These are phyloP conservation scores for Paedocypris micromegethes DNA, from an alignment of 2,797 vertebrate species.

Conservation along the genomic window DNA sequence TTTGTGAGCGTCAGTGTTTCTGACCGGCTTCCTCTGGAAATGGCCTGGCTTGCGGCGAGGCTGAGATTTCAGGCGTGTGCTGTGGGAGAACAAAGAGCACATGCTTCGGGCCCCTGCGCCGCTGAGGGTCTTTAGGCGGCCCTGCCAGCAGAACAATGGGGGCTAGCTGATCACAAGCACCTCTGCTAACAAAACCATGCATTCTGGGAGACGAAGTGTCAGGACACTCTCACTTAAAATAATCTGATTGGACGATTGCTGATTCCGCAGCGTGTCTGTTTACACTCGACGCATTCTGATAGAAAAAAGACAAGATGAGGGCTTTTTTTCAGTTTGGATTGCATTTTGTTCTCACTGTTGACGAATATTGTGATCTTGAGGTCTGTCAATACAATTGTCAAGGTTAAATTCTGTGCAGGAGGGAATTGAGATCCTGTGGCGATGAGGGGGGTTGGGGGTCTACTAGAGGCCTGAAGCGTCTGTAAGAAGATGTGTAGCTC, in stretches of 20 bases:
- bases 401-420: conserved; percentile 14
- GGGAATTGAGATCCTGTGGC: conserved; percentile 25
- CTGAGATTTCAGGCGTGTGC: conserved; percentile 48
- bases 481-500: conserved; percentile 21
- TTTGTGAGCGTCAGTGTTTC: not conserved
- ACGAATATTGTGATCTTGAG: too few species aligned
- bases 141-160: conserved; percentile 64
- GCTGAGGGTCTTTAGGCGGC: conserved; percentile 55
- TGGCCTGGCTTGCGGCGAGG: conserved; percentile 39
- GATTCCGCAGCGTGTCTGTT: too few species aligned
- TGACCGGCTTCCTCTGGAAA: conserved; percentile 11
- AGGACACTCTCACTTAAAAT: conserved; percentile 4
- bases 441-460: conserved; percentile 45
- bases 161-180: conserved; percentile 27
- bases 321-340: too few species aligned
- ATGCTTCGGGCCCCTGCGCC: conserved; percentile 58
- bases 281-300: too few species aligned
- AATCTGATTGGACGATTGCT: not conserved
- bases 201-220: too few species aligned
- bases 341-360: too few species aligned
- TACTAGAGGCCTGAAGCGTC: conserved; percentile 28
- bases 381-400: not conserved
- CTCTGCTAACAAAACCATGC: conserved; percentile 4
- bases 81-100: conserved; percentile 63
- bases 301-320: too few species aligned